These are phyloP conservation scores for Aphis gossypii DNA, from an alignment of 1,140 invertebrate species.

Conservation along the genomic window DNA sequence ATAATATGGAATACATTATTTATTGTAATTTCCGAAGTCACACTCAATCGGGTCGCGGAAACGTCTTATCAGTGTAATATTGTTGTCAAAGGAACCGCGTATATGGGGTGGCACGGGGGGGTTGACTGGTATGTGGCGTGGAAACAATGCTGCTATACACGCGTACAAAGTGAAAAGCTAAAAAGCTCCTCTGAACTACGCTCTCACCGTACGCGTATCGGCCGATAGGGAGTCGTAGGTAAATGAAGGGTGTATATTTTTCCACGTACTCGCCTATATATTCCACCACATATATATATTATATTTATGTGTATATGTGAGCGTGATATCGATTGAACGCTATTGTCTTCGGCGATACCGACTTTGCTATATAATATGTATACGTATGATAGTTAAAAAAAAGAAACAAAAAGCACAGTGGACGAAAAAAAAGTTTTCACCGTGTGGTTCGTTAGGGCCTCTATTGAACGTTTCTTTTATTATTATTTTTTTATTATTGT, in stretches of 20 bases:
- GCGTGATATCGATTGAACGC: constrained; percentile 40
- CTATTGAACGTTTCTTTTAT: constrained; percentile 49
- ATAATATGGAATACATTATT: not conserved
- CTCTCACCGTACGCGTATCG: not conserved
- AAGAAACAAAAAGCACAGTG: constrained; percentile 40
- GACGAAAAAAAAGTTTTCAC: not conserved
- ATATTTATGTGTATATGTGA: not conserved
- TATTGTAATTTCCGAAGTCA: not conserved
- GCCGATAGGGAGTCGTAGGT: not conserved
- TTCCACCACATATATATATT: not conserved
- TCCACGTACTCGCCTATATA: not conserved
- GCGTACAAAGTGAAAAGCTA: constrained; percentile 30
- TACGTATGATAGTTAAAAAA: constrained; percentile 30
- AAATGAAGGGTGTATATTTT: not conserved
- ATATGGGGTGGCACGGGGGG: not conserved
- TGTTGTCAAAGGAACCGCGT: constrained; percentile 8
- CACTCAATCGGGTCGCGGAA: not conserved
- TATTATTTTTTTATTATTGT: not conserved
- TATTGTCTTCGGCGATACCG: constrained; percentile 16
- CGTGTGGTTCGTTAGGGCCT: constrained; percentile 20
- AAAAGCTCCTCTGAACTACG: constrained; percentile 36
- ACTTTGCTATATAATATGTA: not conserved
- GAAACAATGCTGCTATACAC: not conserved
- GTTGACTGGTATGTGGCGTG: not conserved
- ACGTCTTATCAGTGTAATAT: constrained; percentile 33